Evolutionary conservation across 2,888 invertebrate genomes (phyloP).

Genomic region (Agonopterix heracliana): DNA sequence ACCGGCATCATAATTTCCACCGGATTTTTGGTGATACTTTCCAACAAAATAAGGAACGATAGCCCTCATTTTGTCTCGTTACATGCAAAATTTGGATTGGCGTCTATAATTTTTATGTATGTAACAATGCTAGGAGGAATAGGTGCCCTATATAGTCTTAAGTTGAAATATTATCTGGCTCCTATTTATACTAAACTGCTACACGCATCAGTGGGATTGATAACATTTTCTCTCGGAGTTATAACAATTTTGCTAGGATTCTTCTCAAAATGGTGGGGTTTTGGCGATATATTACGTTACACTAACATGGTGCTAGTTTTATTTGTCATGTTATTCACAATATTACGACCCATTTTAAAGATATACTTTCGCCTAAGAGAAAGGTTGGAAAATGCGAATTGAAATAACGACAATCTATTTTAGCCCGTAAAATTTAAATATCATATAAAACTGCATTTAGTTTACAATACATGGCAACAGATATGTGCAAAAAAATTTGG

Average conservation of each 20-base stretch:
- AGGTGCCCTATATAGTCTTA: constrained; percentile 59
- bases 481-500: too few relatives aligned
- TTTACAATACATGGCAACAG: too few relatives aligned
- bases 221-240: constrained; percentile 58
- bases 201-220: constrained; percentile 56
- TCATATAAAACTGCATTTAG: background rate
- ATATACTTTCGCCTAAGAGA: constrained; percentile 66
- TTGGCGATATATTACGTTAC: constrained; percentile 54
- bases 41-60: constrained; percentile 52
- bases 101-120: constrained; percentile 56
- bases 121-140: constrained; percentile 61
- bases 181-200: constrained; percentile 65
- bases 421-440: background rate
- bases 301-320: constrained; percentile 46
- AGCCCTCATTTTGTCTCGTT: constrained; percentile 53
- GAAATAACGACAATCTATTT: constrained; percentile 13
- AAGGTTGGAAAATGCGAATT: constrained; percentile 54
- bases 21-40: constrained; percentile 60
- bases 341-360: constrained; percentile 60
- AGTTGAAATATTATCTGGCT: constrained; percentile 59
- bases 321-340: constrained; percentile 51
- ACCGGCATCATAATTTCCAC: constrained; percentile 38
- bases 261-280: constrained; percentile 60
- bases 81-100: constrained; percentile 64
- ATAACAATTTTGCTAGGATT: constrained; percentile 55